Evolutionary conservation across 2,113 vertebrate species (phyloP).

Genomic region (Aythya baeri): DNA sequence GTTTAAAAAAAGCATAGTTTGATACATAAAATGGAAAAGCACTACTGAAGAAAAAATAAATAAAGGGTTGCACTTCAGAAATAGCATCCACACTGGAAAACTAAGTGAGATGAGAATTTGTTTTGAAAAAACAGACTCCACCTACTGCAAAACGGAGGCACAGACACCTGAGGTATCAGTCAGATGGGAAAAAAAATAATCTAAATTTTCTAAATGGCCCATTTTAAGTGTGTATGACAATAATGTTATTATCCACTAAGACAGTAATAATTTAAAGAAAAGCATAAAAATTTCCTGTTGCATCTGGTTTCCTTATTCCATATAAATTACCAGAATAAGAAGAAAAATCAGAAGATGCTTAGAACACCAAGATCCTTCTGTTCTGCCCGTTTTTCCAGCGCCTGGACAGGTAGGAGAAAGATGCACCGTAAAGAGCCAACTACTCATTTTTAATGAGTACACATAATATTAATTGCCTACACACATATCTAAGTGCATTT

Average conservation of each 20-base stretch:
- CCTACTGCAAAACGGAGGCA: neutral
- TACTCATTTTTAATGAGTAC: neutral
- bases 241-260: neutral
- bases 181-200: neutral
- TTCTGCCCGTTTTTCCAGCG: neutral
- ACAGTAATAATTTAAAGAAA: neutral
- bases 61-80: neutral
- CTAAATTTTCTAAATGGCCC: neutral
- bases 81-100: neutral
- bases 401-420: neutral
- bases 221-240: neutral
- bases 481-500: neutral
- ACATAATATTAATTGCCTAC: neutral
- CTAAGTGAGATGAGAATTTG: neutral
- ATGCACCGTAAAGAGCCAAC: neutral
- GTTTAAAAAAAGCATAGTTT: neutral
- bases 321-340: neutral
- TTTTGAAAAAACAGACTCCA: neutral
- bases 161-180: fast-evolving
- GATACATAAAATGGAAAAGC: neutral
- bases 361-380: neutral
- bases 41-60: neutral
- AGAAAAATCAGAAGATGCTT: neutral
- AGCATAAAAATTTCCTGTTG: neutral
- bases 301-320: neutral